Evolutionary conservation across 2,797 vertebrate species (phyloP), one percentile per base, ranked within the genome.

Genomic region (Melopsittacus undulatus): DNA sequence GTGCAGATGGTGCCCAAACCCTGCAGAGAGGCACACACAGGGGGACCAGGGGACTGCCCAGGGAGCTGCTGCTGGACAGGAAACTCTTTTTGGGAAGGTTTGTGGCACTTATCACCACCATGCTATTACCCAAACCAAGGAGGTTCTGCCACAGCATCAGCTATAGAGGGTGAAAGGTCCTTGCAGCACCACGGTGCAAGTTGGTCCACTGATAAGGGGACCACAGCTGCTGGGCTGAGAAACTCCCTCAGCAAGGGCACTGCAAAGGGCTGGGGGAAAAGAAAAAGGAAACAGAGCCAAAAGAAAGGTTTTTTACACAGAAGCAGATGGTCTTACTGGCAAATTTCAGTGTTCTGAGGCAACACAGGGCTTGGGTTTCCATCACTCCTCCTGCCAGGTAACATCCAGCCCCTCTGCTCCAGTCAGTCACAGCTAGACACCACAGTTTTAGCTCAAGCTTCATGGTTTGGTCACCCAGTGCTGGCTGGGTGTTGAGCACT

Each of bases 381-480:
- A 30, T 42, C 52, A 34, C 13, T 22, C 17, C 43, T 83, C 30
- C 62, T 2, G 4, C 7, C 18, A n/a, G 7, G 38, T 10, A 70
- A 21, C 24, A 40, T 27, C 22, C 34, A 59, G 45, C 6, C 26
- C 32, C 49, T 46, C 38, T 23, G 59, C 27, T 11, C 29, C 5
- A 2, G 30, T 22, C 16, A 19, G 30, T 23, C 3, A 2, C 64
- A 72, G 43, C 1, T 3, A 22, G 56, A 48, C 3, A 7, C 8
- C 0, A 0, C 14, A 34, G 12, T 59, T 64, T n/a, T 29, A 82
- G 24, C 21, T 54, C 54, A 52, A 62, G 74, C 23, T 43, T 46
- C 38, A 13, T 1, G 3, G 57, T 21, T 80, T 0, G 0, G 42
- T 29, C 2, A 7, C 10, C 59, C 0, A 0, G 21, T 3, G 7